Evolutionary conservation across 53 echinoderm and acorn worm genomes (phyloP).

Genomic region (Echinarachnius parma): DNA sequence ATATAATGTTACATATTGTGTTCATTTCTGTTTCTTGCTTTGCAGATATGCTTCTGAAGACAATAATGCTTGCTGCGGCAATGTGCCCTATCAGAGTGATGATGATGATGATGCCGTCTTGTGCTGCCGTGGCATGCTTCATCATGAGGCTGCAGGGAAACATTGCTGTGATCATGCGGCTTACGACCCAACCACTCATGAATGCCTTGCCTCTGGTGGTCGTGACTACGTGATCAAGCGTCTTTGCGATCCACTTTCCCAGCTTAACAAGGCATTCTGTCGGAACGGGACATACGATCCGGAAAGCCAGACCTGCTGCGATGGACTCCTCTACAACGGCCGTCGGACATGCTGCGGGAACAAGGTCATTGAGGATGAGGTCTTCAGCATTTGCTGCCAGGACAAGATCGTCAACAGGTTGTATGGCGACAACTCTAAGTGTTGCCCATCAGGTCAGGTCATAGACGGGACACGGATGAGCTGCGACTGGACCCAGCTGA

Average conservation of each 20-base stretch:
- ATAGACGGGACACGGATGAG: neutral
- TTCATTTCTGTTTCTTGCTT: slow-evolving; percentile 4
- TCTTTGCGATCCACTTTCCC: neutral
- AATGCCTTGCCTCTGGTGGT: slow-evolving; percentile 29
- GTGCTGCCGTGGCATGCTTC: slow-evolving; percentile 65
- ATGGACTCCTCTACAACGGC: slow-evolving; percentile 34
- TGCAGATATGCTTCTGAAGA: slow-evolving; percentile 42
- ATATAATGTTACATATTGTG: no score
- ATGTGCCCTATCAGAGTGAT: slow-evolving; percentile 1
- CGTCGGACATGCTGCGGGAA: slow-evolving; percentile 21
- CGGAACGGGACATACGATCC: neutral
- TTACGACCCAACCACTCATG: slow-evolving; percentile 40
- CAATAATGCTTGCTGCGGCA: slow-evolving; percentile 63
- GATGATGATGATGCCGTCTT: slow-evolving; percentile 3
- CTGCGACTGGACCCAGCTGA: neutral
- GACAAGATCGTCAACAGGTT: neutral
- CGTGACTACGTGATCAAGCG: slow-evolving; percentile 11
- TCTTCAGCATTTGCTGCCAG: neutral
- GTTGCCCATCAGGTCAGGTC: slow-evolving; percentile 35
- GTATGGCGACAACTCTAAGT: slow-evolving; percentile 2
- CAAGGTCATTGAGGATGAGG: neutral
- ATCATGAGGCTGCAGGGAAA: slow-evolving; percentile 27
- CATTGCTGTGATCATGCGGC: slow-evolving; percentile 48
- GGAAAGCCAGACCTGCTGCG: slow-evolving; percentile 47
- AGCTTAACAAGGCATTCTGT: slow-evolving; percentile 10